These are phyloP conservation scores for Cavia porcellus DNA, from an alignment of 2,113 vertebrate species.

Conservation along the genomic window DNA sequence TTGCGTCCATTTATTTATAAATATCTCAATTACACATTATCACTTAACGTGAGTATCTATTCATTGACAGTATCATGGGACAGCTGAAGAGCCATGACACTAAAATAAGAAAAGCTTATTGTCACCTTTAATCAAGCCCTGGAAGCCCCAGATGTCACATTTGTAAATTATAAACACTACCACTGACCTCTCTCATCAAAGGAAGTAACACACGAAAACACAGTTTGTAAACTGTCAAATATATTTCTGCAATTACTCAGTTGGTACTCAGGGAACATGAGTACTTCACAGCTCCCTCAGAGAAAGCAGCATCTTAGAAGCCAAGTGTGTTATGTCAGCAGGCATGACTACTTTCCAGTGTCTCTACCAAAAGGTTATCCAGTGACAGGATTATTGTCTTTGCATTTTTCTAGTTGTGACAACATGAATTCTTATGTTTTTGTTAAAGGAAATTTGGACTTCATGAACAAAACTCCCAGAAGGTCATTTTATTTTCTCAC, in stretches of 20 bases:
- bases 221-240: neutral
- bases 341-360: neutral
- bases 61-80: neutral
- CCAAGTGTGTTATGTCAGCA: neutral
- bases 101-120: neutral
- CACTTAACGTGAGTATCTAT: neutral
- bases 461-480: constrained; percentile 56
- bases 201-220: neutral
- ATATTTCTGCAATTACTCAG: neutral
- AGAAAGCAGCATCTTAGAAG: neutral
- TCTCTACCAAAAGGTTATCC: constrained; percentile 26
- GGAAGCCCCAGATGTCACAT: neutral
- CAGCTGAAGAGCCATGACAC: neutral
- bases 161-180: neutral
- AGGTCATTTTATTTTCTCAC: constrained; percentile 53
- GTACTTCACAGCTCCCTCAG: neutral
- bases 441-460: constrained; percentile 16
- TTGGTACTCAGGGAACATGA: neutral
- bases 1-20: too few relatives aligned
- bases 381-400: neutral
- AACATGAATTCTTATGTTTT: constrained; percentile 33
- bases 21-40: neutral
- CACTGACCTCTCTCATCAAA: neutral
- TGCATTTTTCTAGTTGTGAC: constrained; percentile 50
- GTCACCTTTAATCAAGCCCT: neutral